These are phyloP conservation scores for Belgica antarctica DNA, from an alignment of 2,888 invertebrate genomes.

Conservation along the genomic window DNA sequence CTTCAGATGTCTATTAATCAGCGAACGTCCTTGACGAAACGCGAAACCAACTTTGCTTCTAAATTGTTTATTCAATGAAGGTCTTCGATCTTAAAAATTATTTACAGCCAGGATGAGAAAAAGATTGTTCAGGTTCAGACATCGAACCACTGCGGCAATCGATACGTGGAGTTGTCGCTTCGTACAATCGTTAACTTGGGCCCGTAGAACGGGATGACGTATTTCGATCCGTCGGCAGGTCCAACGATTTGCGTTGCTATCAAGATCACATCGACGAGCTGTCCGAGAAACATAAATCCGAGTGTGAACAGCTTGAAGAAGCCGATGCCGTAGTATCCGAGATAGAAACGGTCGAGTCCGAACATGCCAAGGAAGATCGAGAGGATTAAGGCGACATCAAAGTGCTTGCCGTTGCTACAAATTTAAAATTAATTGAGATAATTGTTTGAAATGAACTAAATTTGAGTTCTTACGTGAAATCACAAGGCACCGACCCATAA, in stretches of 20 bases:
- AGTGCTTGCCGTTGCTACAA: conserved; percentile 86
- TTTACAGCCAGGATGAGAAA: not conserved
- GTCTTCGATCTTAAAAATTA: not conserved
- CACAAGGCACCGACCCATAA: conserved; percentile 78
- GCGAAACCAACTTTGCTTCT: too few species aligned
- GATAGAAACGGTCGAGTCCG: conserved; percentile 93
- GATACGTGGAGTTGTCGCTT: conserved; percentile 81
- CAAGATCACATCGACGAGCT: conserved; percentile 89
- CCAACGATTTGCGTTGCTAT: conserved; percentile 72
- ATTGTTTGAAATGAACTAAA: not conserved
- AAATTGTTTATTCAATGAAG: not conserved
- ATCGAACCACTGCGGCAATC: conserved; percentile 62
- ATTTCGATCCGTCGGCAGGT: conserved; percentile 91
- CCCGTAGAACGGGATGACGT: conserved; percentile 85
- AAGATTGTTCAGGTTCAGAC: not conserved
- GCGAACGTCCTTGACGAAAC: not conserved
- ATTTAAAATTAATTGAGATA: not conserved
- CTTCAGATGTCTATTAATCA: too few species aligned
- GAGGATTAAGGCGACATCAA: conserved; percentile 85
- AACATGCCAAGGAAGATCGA: conserved; percentile 98
- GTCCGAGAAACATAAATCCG: conserved; percentile 95
- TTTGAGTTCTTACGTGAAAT: conserved; percentile 79
- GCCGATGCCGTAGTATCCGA: conserved; percentile 97
- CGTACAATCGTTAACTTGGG: conserved; percentile 77
- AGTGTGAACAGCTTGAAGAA: conserved; percentile 91